These are phyloP conservation scores for Mola mola DNA, from an alignment of 2,113 vertebrate genomes.

Conservation along the genomic window DNA sequence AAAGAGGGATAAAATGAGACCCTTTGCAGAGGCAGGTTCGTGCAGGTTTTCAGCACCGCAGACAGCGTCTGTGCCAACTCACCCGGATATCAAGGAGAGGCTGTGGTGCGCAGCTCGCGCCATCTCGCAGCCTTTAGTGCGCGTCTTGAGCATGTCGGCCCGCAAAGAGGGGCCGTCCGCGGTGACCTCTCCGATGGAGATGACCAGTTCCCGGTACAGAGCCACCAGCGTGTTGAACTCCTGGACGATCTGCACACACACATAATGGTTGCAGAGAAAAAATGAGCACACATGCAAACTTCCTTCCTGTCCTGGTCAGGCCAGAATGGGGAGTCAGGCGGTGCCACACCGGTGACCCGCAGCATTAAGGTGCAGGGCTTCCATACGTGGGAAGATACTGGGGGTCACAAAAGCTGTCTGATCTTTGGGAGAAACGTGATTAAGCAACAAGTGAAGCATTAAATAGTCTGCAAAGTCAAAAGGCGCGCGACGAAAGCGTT, in stretches of 20 bases:
- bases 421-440: not conserved
- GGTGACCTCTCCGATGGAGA: constrained; percentile 95
- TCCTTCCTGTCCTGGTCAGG: not conserved
- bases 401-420: too few species aligned
- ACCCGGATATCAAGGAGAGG: constrained; percentile 95
- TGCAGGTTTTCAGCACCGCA: constrained; percentile 39
- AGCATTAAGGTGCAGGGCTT: too few species aligned
- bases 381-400: too few species aligned
- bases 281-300: not conserved
- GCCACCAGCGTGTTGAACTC: constrained; percentile 99
- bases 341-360: too few species aligned
- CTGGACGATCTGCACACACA: constrained; percentile 90
- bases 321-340: too few species aligned
- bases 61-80: constrained; percentile 71
- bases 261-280: too few species aligned
- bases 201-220: constrained; percentile 95
- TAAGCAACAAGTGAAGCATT: not conserved
- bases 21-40: not conserved
- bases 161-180: constrained; percentile 89
- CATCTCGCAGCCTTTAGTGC: constrained; percentile 94
- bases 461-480: not conserved
- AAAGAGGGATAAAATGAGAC: constrained; percentile 11
- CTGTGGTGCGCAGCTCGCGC: constrained; percentile 93
- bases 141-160: constrained; percentile 91
- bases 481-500: too few species aligned